Percentiles rank a stretch among this genome's conserved stretches.
Conservation (phyloP, 2,113 vertebrate genomes). For the Lanius collurio region DNA sequence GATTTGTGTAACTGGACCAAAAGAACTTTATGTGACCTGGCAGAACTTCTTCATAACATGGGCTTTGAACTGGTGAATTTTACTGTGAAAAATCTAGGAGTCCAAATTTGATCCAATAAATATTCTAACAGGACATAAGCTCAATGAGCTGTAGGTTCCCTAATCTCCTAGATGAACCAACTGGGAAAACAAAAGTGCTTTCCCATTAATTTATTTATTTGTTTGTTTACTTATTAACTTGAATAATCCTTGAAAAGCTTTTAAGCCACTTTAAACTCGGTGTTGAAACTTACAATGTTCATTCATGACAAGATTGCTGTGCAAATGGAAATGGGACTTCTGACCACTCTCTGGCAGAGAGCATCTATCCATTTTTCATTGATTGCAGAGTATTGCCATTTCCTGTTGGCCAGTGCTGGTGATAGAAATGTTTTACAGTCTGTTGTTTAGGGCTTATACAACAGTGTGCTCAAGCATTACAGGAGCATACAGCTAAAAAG, state of each 20-base stretch:
- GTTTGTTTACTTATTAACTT: background rate
- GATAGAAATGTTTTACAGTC: background rate
- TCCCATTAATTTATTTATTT: background rate
- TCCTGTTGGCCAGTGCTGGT: rapidly evolving
- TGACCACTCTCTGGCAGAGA: background rate
- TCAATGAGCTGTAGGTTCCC: background rate
- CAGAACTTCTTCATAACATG: background rate
- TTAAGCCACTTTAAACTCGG: background rate
- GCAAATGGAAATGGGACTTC: background rate
- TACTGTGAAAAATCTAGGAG: background rate
- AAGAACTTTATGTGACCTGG: background rate
- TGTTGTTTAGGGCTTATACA: background rate
- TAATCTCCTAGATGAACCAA: background rate
- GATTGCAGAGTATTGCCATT: background rate
- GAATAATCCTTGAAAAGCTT: background rate
- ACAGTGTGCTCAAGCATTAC: background rate
- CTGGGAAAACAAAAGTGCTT: background rate
- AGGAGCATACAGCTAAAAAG: background rate
- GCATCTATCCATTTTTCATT: background rate
- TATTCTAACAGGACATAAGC: background rate
- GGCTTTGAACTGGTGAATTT: slow-evolving; percentile 6
- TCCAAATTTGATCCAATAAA: slow-evolving; percentile 16
- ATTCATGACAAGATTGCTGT: background rate
- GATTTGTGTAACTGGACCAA: background rate
- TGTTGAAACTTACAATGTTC: background rate